These are phyloP conservation scores for Machimus atricapillus DNA, from an alignment of 2,888 invertebrate species.

Conservation along the genomic window DNA sequence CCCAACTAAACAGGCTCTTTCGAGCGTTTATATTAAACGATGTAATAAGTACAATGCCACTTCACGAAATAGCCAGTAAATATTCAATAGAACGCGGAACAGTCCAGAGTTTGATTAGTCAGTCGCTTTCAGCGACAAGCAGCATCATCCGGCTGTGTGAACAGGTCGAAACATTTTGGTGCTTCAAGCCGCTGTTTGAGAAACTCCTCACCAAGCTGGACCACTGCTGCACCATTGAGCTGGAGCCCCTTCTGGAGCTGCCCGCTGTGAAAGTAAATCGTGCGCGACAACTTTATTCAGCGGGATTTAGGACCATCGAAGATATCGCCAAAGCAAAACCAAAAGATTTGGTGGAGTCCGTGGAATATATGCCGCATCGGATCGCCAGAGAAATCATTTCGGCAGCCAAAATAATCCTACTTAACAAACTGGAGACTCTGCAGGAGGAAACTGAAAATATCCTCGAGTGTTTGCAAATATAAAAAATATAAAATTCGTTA, in stretches of 20 bases:
- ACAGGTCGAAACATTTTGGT: constrained; percentile 82
- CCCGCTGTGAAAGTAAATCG: constrained; percentile 86
- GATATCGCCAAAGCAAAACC: constrained; percentile 77
- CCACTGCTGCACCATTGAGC: constrained; percentile 81
- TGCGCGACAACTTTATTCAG: constrained; percentile 81
- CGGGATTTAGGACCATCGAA: constrained; percentile 81
- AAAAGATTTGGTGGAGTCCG: constrained; percentile 67
- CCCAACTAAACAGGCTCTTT: constrained; percentile 76
- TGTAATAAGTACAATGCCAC: constrained; percentile 72
- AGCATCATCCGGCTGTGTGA: constrained; percentile 82
- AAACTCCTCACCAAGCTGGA: constrained; percentile 78
- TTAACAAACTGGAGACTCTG: constrained; percentile 86
- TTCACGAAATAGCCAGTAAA: constrained; percentile 74
- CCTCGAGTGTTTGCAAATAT: constrained; percentile 51
- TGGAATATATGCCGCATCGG: constrained; percentile 76
- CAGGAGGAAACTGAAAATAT: constrained; percentile 80
- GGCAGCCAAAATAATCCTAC: constrained; percentile 76
- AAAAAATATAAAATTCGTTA: neutral
- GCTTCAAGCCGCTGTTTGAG: constrained; percentile 76
- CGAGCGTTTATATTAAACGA: constrained; percentile 85
- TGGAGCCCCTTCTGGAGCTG: constrained; percentile 84
- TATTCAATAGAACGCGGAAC: constrained; percentile 78
- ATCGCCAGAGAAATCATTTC: constrained; percentile 83
- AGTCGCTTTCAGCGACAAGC: constrained; percentile 75
- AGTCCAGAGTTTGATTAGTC: constrained; percentile 77